Evolutionary conservation across 2,888 invertebrate species (phyloP).

Genomic region (Drosophila infuscata): DNA sequence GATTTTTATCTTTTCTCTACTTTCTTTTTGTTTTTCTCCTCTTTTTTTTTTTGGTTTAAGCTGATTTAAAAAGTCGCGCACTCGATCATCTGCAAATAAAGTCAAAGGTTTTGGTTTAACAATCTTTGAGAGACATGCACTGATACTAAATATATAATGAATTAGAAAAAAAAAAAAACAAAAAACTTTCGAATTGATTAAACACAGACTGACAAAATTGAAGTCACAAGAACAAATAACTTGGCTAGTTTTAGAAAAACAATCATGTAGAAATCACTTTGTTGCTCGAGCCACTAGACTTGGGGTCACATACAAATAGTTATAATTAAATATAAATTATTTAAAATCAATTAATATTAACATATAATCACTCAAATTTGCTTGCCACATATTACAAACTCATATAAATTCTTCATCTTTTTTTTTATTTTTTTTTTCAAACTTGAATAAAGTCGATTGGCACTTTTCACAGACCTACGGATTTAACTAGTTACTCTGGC

Average conservation of each 20-base stretch:
- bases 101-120: background rate
- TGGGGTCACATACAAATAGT: background rate
- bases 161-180: background rate
- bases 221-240: background rate
- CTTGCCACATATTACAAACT: background rate
- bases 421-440: no score
- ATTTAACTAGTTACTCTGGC: background rate
- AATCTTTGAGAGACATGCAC: no score
- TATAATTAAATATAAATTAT: no score
- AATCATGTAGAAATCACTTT: background rate
- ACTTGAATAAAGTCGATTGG: background rate
- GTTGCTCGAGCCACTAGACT: background rate
- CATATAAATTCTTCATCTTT: background rate
- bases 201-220: background rate
- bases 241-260: background rate
- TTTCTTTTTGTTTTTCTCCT: slow-evolving; percentile 6
- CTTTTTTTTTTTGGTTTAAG: slow-evolving; percentile 1
- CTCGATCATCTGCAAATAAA: slow-evolving; percentile 39
- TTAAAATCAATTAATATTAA: no score
- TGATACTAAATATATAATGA: no score
- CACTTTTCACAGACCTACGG: background rate
- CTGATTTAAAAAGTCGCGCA: slow-evolving; percentile 29
- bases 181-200: background rate
- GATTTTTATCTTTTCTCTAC: slow-evolving; percentile 56
- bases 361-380: background rate